Evolutionary conservation across 2,888 invertebrate species (phyloP).

Genomic region (Cordilura impudica): DNA sequence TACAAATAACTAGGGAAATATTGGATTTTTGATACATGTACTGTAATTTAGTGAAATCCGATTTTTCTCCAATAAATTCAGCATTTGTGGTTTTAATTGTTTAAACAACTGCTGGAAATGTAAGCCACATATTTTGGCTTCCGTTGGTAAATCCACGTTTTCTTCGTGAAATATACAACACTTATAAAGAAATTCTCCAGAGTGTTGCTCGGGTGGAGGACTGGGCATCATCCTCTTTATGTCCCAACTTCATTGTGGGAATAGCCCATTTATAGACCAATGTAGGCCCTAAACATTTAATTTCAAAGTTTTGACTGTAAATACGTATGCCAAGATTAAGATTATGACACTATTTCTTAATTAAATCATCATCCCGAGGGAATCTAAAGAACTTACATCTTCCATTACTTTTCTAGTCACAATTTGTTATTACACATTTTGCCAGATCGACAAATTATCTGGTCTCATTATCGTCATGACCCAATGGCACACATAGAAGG

Average conservation of each 20-base stretch:
- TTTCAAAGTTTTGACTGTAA: constrained; percentile 72
- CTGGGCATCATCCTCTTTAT: constrained; percentile 68
- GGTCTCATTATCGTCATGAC: constrained; percentile 70
- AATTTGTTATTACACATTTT: constrained; percentile 68
- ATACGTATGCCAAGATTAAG: constrained; percentile 73
- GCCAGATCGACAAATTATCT: constrained; percentile 71
- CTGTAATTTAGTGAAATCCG: constrained; percentile 43
- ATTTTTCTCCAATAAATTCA: constrained; percentile 14
- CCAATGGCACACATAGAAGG: too few relatives aligned
- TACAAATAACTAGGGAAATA: constrained; percentile 55
- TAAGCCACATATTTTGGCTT: constrained; percentile 64
- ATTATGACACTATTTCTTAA: constrained; percentile 74
- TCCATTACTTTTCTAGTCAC: constrained; percentile 69
- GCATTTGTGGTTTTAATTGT: constrained; percentile 40
- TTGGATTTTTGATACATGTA: constrained; percentile 57
- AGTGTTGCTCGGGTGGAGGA: constrained; percentile 71
- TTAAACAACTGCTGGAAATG: constrained; percentile 61
- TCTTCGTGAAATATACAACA: constrained; percentile 68
- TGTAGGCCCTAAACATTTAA: constrained; percentile 71
- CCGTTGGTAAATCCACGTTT: constrained; percentile 12
- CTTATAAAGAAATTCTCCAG: constrained; percentile 69
- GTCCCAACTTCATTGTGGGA: constrained; percentile 70
- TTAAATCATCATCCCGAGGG: constrained; percentile 71
- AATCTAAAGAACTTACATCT: constrained; percentile 72
- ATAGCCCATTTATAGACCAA: constrained; percentile 72